A percentile compares a stretch with the other conserved stretches of the same genome.
phyloP scores from a whole-genome alignment of 2,113 vertebrate species.

The Atrichornis clamosus region DNA sequence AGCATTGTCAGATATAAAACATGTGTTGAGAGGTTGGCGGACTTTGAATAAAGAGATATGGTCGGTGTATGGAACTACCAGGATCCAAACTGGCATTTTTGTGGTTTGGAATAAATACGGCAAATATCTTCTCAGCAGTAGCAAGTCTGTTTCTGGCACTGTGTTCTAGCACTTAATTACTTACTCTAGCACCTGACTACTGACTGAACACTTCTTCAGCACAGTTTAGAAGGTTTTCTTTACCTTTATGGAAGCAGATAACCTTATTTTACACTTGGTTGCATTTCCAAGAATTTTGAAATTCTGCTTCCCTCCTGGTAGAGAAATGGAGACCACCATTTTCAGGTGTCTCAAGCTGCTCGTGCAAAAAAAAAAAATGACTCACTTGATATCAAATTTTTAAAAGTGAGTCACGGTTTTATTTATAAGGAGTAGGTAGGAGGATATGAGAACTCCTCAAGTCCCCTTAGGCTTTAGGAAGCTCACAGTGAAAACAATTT shows the following conservation, averaged over 20 bases:
- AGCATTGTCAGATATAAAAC: neutral
- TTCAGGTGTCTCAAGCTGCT: constrained; percentile 1
- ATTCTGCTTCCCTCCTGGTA: neutral
- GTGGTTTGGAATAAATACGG: neutral
- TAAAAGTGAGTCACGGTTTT: constrained; percentile 55
- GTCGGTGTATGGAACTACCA: neutral
- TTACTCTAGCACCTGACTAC: neutral
- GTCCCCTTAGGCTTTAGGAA: constrained; percentile 34
- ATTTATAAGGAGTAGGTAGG: constrained; percentile 55
- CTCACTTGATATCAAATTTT: constrained; percentile 46
- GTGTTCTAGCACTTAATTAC: neutral
- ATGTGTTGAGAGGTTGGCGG: neutral
- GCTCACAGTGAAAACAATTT: neutral
- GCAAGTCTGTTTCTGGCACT: neutral
- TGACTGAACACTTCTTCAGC: neutral
- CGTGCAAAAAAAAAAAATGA: neutral
- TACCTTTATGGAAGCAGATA: neutral
- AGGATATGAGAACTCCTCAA: constrained; percentile 41
- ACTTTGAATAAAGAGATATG: neutral
- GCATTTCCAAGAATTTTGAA: neutral
- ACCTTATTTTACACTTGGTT: neutral
- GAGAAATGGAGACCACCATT: neutral
- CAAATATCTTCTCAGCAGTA: neutral
- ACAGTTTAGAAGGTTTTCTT: neutral
- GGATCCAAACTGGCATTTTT: neutral